Base-by-base conservation (phyloP, 2,113 vertebrate genomes). In the Haliaeetus leucogaster region DNA sequence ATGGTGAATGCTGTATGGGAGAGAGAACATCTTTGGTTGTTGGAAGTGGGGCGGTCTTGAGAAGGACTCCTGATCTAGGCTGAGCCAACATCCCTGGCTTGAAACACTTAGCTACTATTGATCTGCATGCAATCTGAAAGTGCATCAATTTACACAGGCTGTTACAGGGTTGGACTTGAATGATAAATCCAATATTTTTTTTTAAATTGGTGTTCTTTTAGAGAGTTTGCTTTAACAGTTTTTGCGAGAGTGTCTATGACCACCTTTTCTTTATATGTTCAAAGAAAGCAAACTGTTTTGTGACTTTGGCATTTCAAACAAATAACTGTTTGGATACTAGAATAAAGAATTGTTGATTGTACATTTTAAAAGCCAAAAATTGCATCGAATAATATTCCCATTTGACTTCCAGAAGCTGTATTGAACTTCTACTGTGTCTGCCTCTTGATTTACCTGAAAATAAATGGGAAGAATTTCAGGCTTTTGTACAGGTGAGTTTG, bases 391-490 rank as follows among this genome's bases (percentile, higher is more conserved):
- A 82, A 70, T 93, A 47, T 66, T 83, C 8, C 70, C 52, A 29
- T 94, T 90, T 96, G 94, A 96, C 62, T 95, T 98, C 55, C 96
- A 99, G 99, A 98, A 99, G 99, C 97, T 99, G 99, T 98, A 98
- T 99, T 96, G 99, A 99, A 97, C 98, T 99, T 96, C 95, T 99
- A 47, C 96, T 99, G 8, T 99, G 99, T 72, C 90, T 99, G 86
- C 98, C 98, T 90, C 96, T 99, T 98, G 98, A 99, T n/a, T 92
- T 99, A 96, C 98, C 99, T 96, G 97, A 98, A 96, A 97, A 92
- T 81, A 98, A 99, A 42, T 99, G 99, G 99, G 96, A 98, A 87
- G 97, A 99, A 77, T 99, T 99, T 95, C 99, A 98, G 97, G 97
- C 98, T 56, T 98, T 99, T 94, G 98, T 99, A 50, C 98, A 99